A percentile compares a stretch with the other conserved stretches of the same genome.
These are phyloP conservation scores for Lophotis ruficrista DNA, from an alignment of 2,113 vertebrate genomes.

Conservation along the genomic window DNA sequence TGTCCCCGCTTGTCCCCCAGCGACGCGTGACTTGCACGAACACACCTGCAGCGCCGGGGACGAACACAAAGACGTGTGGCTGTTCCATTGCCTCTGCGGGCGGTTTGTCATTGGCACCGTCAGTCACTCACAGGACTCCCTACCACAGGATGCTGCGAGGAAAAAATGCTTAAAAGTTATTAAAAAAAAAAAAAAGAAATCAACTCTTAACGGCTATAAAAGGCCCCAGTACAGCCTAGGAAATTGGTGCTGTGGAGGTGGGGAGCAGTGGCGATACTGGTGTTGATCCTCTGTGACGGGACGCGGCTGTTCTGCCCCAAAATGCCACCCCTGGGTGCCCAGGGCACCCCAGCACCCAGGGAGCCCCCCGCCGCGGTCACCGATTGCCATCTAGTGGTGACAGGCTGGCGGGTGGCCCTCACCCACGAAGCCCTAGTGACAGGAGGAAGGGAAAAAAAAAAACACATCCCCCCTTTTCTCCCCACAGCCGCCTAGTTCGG, in stretches of 20 bases:
- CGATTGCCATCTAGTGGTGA: neutral
- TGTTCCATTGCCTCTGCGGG: neutral
- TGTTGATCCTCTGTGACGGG: accelerated
- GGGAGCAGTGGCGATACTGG: accelerated
- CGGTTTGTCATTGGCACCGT: accelerated
- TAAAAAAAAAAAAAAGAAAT: neutral
- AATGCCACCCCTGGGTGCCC: neutral
- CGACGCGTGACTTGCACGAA: neutral
- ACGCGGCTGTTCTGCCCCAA: accelerated
- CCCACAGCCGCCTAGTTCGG: neutral
- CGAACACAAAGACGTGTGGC: accelerated
- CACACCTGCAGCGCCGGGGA: neutral
- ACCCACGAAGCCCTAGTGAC: accelerated
- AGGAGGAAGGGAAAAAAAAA: accelerated
- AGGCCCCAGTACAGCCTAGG: neutral
- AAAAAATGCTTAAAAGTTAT: neutral
- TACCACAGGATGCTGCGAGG: accelerated
- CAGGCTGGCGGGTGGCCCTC: neutral
- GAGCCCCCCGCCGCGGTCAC: neutral
- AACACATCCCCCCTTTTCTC: accelerated
- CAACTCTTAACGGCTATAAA: too few species aligned
- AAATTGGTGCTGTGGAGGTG: accelerated
- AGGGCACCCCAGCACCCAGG: neutral
- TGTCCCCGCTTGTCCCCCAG: neutral
- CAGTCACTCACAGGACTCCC: accelerated